These are phyloP conservation scores for Heliothis subflexa DNA, from an alignment of 1,140 invertebrate genomes.

Conservation along the genomic window DNA sequence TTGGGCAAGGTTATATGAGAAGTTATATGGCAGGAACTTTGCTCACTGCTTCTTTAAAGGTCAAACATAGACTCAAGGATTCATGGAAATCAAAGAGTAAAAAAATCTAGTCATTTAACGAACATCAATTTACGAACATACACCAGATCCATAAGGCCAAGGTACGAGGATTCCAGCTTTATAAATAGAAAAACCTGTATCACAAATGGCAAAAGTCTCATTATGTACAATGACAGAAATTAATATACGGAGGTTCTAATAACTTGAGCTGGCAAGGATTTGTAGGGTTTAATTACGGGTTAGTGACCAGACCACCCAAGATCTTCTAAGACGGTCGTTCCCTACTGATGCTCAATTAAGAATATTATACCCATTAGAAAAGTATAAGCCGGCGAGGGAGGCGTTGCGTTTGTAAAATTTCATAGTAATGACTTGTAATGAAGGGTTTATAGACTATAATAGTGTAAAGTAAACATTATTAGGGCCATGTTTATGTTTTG, in stretches of 20 bases:
- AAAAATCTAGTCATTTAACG: no score
- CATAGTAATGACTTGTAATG: conserved; percentile 39
- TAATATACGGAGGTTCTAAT: conserved; percentile 25
- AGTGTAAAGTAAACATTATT: conserved; percentile 35
- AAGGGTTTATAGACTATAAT: conserved; percentile 23
- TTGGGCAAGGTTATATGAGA: conserved; percentile 17
- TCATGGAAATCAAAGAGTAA: neutral
- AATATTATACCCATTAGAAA: conserved; percentile 50
- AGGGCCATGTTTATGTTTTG: conserved; percentile 17
- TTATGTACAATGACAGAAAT: conserved; percentile 16
- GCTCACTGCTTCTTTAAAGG: neutral
- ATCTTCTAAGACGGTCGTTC: conserved; percentile 26
- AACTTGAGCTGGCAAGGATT: conserved; percentile 47
- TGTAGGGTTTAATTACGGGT: conserved; percentile 54
- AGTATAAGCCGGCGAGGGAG: conserved; percentile 17
- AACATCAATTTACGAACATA: no score
- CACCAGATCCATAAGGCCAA: no score
- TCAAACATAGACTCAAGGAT: neutral
- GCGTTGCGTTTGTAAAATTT: conserved; percentile 29
- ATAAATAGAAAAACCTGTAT: conserved; percentile 21
- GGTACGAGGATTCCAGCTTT: neutral
- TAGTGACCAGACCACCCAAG: conserved; percentile 53
- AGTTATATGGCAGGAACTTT: conserved; percentile 18
- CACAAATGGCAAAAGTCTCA: neutral
- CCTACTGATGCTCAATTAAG: conserved; percentile 53